Conservation (phyloP, 1,140 invertebrate species). For the Diploscapter pachys region DNA sequence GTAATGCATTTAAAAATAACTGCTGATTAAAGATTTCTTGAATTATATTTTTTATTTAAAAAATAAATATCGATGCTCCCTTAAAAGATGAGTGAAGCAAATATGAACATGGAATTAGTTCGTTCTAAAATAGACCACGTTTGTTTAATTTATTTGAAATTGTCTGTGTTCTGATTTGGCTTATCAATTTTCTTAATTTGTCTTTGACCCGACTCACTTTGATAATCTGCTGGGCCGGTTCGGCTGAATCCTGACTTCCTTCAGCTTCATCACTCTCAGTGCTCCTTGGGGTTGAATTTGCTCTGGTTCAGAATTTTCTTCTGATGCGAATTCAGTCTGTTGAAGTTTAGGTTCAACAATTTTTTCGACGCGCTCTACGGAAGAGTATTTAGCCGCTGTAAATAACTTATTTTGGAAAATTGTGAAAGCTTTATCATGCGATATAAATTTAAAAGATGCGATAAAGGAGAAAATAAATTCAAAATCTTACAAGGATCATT, state of each 20-base stretch:
- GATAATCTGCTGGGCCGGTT: too few species aligned
- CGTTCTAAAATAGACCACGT: too few species aligned
- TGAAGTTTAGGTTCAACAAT: conserved; percentile 3
- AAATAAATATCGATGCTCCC: background rate
- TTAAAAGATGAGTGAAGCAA: background rate
- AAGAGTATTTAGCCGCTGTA: background rate
- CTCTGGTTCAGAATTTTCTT: too few species aligned
- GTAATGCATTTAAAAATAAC: conserved; percentile 1
- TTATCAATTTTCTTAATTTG: too few species aligned
- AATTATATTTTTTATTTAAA: background rate
- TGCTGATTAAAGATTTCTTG: background rate
- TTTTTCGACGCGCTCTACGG: background rate
- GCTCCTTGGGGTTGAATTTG: too few species aligned
- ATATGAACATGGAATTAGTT: background rate
- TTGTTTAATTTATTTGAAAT: too few species aligned
- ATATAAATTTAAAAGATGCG: background rate
- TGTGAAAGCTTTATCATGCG: background rate
- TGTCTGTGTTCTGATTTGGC: too few species aligned
- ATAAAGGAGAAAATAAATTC: background rate
- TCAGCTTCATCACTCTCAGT: too few species aligned
- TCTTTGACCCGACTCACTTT: too few species aligned
- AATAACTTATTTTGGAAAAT: background rate
- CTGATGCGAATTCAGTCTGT: background rate
- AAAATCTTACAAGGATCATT: conserved; percentile 2
- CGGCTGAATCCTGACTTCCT: too few species aligned